phyloP scores from a whole-genome alignment of 2,797 vertebrate species.

The Hypotaenidia philippensis region DNA sequence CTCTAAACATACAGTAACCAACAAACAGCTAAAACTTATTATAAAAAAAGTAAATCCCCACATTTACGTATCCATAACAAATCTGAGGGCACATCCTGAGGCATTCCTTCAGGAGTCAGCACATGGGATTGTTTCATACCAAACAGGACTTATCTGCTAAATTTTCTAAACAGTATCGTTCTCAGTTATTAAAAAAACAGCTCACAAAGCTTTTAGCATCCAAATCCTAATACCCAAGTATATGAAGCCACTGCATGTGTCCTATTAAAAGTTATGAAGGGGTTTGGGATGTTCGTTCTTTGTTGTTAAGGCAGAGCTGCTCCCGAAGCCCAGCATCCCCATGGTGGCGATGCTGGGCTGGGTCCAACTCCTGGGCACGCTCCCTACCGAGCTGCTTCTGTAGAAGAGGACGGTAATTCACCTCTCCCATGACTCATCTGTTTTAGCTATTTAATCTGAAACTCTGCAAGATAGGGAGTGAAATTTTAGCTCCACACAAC shows the following conservation, averaged over 20 bases:
- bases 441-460: background rate
- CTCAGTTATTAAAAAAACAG: background rate
- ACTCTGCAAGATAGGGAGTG: background rate
- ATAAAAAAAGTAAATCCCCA: background rate
- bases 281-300: background rate
- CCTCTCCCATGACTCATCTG: background rate
- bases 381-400: background rate
- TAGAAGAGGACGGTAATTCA: background rate
- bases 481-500: slow-evolving; percentile 23
- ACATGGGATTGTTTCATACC: background rate
- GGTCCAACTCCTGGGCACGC: background rate
- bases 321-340: background rate
- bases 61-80: background rate
- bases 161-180: background rate
- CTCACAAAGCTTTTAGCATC: background rate
- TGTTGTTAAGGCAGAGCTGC: background rate
- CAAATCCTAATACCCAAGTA: background rate
- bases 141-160: background rate
- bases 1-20: background rate
- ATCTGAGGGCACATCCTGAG: background rate
- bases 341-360: background rate
- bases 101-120: background rate
- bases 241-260: background rate
- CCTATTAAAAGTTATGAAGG: background rate
- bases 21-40: background rate